Evolutionary conservation across 2,888 invertebrate species (phyloP).

Genomic region (Heliconius charithonia): DNA sequence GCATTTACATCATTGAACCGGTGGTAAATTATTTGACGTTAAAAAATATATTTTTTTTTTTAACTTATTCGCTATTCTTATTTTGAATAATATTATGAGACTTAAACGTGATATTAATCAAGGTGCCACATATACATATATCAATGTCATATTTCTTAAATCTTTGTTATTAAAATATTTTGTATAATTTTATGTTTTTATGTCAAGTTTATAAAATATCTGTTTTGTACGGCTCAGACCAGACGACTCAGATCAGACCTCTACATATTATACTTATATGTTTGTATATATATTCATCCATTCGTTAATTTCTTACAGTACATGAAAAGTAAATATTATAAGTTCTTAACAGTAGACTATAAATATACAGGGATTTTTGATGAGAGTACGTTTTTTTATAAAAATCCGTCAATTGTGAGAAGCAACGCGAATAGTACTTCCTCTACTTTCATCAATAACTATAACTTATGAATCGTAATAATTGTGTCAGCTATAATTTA

Average conservation of each 20-base stretch:
- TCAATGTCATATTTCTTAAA: slow-evolving; percentile 12
- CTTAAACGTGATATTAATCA: neutral
- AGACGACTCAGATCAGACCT: neutral
- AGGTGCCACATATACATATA: neutral
- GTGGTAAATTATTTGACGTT: neutral
- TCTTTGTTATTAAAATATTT: neutral
- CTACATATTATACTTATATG: too few relatives aligned
- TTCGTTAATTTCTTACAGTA: too few relatives aligned
- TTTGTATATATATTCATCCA: too few relatives aligned
- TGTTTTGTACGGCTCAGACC: neutral
- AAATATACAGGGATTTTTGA: neutral
- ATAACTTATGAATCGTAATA: slow-evolving; percentile 29
- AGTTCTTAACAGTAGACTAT: too few relatives aligned
- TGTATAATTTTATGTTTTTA: neutral
- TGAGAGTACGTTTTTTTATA: neutral
- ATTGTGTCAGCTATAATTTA: slow-evolving; percentile 28
- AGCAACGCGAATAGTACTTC: neutral
- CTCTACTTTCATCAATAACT: slow-evolving; percentile 26
- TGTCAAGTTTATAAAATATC: neutral
- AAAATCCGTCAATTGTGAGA: neutral
- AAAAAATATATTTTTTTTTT: too few relatives aligned
- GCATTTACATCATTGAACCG: neutral
- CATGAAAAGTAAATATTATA: too few relatives aligned
- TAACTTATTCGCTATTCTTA: too few relatives aligned
- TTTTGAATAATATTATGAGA: too few relatives aligned